Base-by-base conservation (phyloP, 1,140 invertebrate genomes). In the Brachionus paranguensis region DNA sequence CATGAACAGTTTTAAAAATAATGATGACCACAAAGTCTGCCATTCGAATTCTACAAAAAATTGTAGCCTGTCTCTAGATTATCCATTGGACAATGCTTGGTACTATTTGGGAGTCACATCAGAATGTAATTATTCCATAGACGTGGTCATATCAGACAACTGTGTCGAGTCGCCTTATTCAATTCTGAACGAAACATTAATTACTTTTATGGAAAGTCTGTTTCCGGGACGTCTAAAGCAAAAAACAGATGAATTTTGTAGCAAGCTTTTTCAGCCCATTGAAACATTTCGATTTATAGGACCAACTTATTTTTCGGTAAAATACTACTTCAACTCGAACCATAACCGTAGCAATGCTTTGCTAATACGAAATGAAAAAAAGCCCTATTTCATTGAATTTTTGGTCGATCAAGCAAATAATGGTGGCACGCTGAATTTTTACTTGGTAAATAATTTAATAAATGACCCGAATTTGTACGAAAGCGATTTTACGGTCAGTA, bases 251-350 rank as follows among this genome's bases (percentile, higher is more conserved):
- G 72, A 76, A 76, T 76, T 14, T 47, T 81, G 78, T 20, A 20
- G 50, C 14, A 81, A 81, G 14, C 47, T 27, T 50, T 76, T 50
- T 81, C 37, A 45, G 14, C 78, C 53, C 8, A 68, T 81, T 27
- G 78, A 81, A 64, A 81, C 78, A 64, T 81, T 81, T 81, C 20
- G 78, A 37, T 81, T 81, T 17, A 81, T 81, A 43, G 78, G 78
- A 41, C 78, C 78, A 3, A 64, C 78, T n/a, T 81, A 64, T 33
- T 81, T 81, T 68, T 81, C 78, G 3, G 78, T 81, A 20, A 81
- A 81, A 64, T 81, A 81, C 37, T 81, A 81, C 12, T 81, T 81
- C 41, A 81, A 81, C 12, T 81, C 78, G 20, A 81, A 81, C 41
- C 43, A 81, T 47, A 81, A 81, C 17, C 78, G 78, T 20, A 81